A percentile compares a stretch with the other conserved stretches of the same genome.
These are phyloP conservation scores for Rhyacophila brunnea DNA, from an alignment of 1,140 invertebrate species.

Conservation along the genomic window DNA sequence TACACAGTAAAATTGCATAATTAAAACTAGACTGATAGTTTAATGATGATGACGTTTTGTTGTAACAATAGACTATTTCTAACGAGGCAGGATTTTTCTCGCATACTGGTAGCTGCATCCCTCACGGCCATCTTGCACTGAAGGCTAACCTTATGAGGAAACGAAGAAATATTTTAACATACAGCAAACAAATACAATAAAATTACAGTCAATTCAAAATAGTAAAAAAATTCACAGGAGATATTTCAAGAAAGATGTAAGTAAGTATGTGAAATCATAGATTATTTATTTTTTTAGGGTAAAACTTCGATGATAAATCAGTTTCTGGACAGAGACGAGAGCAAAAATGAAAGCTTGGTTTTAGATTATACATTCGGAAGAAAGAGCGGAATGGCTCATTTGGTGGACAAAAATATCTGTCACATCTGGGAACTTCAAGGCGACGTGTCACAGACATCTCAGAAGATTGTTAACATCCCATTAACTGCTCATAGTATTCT, in stretches of 20 bases:
- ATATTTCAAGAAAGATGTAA: too few relatives aligned
- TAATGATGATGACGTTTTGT: too few relatives aligned
- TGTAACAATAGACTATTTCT: too few relatives aligned
- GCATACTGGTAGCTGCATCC: too few relatives aligned
- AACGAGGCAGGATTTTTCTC: too few relatives aligned
- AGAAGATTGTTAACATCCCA: slow-evolving; percentile 12
- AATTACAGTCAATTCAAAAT: too few relatives aligned
- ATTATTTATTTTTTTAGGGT: slow-evolving; percentile 59
- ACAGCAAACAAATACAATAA: not conserved
- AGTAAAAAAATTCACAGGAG: too few relatives aligned
- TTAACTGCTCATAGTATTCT: slow-evolving; percentile 1
- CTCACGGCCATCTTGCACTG: too few relatives aligned
- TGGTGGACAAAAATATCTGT: slow-evolving; percentile 73
- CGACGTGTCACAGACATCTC: slow-evolving; percentile 15
- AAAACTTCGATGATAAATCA: slow-evolving; percentile 79
- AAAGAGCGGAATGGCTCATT: slow-evolving; percentile 71
- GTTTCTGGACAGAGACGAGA: slow-evolving; percentile 80
- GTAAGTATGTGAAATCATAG: too few relatives aligned
- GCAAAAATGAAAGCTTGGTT: slow-evolving; percentile 74
- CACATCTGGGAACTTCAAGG: slow-evolving; percentile 89
- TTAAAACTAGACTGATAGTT: too few relatives aligned
- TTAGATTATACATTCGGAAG: slow-evolving; percentile 85
- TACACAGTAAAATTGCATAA: too few relatives aligned
- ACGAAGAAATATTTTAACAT: not conserved
- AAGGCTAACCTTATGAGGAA: not conserved